Percentiles rank a stretch among this genome's conserved stretches.
Conservation (phyloP, 1,140 invertebrate species). For the Panagrolaimus sp. region DNA sequence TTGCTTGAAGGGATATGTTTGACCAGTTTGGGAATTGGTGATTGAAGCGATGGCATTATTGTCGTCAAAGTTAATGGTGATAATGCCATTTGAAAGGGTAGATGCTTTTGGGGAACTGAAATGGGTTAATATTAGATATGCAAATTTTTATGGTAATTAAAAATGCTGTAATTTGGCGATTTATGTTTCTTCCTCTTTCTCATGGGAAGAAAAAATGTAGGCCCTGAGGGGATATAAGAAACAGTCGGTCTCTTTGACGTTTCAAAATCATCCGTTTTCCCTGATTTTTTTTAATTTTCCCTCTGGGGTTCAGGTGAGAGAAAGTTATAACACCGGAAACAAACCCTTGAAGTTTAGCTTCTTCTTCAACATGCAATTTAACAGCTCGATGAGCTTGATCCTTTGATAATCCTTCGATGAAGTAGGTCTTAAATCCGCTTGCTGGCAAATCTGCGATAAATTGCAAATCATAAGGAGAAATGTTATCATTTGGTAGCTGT, state of each 20-base stretch:
- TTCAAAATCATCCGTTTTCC: no score
- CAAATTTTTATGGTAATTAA: no score
- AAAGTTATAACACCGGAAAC: slow-evolving; percentile 23
- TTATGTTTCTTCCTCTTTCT: neutral
- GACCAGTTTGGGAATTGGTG: neutral
- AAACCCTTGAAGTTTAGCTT: no score
- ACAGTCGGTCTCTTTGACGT: no score
- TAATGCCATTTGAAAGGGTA: neutral
- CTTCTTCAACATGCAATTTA: no score
- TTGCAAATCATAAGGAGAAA: slow-evolving; percentile 60
- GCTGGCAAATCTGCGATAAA: slow-evolving; percentile 61
- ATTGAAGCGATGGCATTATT: neutral
- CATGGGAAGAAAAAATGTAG: neutral
- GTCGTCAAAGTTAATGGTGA: neutral
- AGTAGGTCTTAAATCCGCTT: slow-evolving; percentile 62
- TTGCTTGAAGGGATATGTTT: slow-evolving; percentile 64
- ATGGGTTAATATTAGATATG: neutral
- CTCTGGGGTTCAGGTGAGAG: no score
- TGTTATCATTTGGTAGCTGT: neutral
- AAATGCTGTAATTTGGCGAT: no score
- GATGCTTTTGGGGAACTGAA: neutral
- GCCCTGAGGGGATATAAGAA: no score
- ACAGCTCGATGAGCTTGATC: no score
- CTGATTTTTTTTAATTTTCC: no score
- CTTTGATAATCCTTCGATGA: slow-evolving; percentile 33